phyloP scores from a whole-genome alignment of 37 sponge, comb jelly and placozoan species.

The Cliona cf. orientalis region DNA sequence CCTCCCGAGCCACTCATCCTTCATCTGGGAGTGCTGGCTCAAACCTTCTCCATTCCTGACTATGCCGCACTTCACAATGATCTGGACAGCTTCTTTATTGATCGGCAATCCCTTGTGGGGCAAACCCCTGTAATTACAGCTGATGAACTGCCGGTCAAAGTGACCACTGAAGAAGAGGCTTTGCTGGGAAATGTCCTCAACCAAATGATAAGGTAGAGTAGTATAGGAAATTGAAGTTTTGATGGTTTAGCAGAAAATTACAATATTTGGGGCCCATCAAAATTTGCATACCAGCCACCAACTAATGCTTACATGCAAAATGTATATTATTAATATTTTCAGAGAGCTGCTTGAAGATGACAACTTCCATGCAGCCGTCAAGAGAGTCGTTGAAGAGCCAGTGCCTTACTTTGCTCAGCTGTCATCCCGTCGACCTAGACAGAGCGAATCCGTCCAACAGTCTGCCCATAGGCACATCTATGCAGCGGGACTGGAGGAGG shows the following conservation, averaged over 20 bases:
- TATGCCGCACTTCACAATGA: conserved; percentile 46
- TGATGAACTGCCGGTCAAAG: conserved; percentile 6
- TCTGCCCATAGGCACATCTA: background rate
- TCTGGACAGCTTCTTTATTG: conserved; percentile 52
- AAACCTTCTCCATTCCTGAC: conserved; percentile 75
- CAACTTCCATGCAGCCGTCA: conserved; percentile 70
- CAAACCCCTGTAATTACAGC: background rate
- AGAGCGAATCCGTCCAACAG: background rate
- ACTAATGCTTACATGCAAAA: too few species aligned
- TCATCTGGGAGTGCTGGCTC: conserved; percentile 71
- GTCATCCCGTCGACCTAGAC: too few species aligned
- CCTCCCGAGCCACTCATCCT: conserved; percentile 61
- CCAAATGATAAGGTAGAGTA: conserved; percentile 61
- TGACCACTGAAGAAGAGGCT: conserved; percentile 37
- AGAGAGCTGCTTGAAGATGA: conserved; percentile 79
- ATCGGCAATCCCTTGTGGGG: conserved; percentile 9
- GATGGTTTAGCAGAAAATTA: too few species aligned
- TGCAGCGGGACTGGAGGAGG: too few species aligned
- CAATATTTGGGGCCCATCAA: too few species aligned
- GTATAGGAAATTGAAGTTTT: too few species aligned
- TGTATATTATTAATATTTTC: background rate
- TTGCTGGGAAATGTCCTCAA: conserved; percentile 19
- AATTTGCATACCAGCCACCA: too few species aligned
- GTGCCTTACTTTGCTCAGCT: conserved; percentile 91
- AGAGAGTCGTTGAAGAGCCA: conserved; percentile 71